A percentile compares a stretch with the other conserved stretches of the same genome.
Evolutionary conservation across 1,140 invertebrate species (phyloP).

Genomic region (Zaprionus tsacasi): DNA sequence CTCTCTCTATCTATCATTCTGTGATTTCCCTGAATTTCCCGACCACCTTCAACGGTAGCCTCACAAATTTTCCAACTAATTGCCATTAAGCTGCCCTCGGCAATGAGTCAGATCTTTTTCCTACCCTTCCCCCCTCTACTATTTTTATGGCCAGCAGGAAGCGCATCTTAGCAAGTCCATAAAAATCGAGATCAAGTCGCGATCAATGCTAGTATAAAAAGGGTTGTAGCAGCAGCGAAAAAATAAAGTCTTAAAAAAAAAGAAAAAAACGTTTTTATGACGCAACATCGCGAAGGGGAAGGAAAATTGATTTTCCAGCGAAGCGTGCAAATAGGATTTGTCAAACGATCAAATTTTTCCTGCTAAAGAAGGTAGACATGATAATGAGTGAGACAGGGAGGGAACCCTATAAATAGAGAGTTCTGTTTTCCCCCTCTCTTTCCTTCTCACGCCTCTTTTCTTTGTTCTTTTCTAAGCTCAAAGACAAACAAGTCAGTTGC

Average conservation of each 20-base stretch:
- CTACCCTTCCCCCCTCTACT: neutral
- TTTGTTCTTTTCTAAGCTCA: conserved; percentile 64
- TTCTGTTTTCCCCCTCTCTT: conserved; percentile 19
- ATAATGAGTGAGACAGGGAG: conserved; percentile 31
- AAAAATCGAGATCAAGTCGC: conserved; percentile 51
- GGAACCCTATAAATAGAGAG: conserved; percentile 15
- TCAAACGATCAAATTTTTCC: conserved; percentile 60
- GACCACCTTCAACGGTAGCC: conserved; percentile 54
- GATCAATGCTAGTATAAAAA: conserved; percentile 73
- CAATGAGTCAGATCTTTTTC: conserved; percentile 44
- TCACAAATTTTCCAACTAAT: conserved; percentile 72
- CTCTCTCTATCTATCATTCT: too few species aligned
- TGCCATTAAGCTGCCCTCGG: conserved; percentile 59
- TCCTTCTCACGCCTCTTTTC: conserved; percentile 15
- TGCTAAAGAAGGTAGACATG: conserved; percentile 51
- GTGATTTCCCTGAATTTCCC: conserved; percentile 28
- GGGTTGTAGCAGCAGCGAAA: conserved; percentile 48
- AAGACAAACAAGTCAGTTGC: conserved; percentile 73
- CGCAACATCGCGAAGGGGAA: conserved; percentile 12
- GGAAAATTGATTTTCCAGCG: conserved; percentile 71
- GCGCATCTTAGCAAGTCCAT: conserved; percentile 74
- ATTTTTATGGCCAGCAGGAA: conserved; percentile 45
- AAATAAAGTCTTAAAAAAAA: conserved; percentile 55
- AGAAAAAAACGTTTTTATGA: conserved; percentile 44
- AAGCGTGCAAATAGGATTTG: conserved; percentile 80